These are phyloP conservation scores for Sebastes vulpes DNA, from an alignment of 2,797 vertebrate species.

Conservation along the genomic window DNA sequence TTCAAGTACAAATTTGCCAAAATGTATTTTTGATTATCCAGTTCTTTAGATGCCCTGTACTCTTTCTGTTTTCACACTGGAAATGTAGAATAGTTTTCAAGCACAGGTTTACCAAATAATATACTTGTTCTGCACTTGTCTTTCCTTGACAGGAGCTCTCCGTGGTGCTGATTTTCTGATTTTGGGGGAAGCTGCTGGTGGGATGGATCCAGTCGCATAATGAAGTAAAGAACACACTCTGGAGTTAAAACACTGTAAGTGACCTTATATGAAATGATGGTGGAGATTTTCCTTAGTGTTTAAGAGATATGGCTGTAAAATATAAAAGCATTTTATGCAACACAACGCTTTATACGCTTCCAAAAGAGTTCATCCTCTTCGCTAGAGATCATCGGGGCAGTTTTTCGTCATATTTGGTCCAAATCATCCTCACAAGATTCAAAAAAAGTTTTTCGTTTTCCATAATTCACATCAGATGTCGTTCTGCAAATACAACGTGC, in stretches of 20 bases:
- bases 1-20: neutral
- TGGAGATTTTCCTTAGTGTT: neutral
- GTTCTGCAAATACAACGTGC: neutral
- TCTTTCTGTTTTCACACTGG: neutral
- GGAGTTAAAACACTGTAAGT: neutral
- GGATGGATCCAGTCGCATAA: neutral
- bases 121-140: neutral
- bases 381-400: neutral
- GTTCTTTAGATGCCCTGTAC: neutral
- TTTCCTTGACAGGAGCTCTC: conserved; percentile 67
- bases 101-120: neutral
- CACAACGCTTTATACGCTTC: rapidly evolving
- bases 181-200: neutral
- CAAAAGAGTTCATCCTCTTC: neutral
- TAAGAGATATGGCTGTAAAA: neutral
- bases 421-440: neutral
- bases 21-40: neutral
- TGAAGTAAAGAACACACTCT: neutral
- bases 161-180: conserved; percentile 72
- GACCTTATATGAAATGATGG: neutral
- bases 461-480: neutral
- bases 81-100: neutral
- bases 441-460: neutral
- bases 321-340: neutral
- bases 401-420: neutral